Conservation (phyloP, 2,113 vertebrate genomes). For the Ondatra zibethicus region DNA sequence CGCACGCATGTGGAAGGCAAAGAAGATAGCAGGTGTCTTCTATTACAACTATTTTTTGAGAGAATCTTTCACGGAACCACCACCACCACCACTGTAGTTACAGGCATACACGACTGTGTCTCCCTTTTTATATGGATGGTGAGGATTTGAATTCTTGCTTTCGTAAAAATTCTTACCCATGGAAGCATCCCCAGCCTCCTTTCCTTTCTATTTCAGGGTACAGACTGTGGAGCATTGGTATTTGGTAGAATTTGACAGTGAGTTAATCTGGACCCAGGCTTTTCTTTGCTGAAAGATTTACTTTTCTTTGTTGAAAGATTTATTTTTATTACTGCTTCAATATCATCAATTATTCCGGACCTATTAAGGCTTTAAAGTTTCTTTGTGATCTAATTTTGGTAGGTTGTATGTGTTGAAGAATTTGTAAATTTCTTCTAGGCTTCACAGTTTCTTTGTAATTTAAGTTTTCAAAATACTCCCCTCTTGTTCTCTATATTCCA, state of each 20-base stretch:
- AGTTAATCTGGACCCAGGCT: not conserved
- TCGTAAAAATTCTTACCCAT: not conserved
- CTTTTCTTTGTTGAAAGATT: not conserved
- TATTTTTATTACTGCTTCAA: not conserved
- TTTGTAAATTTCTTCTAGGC: not conserved
- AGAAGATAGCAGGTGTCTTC: not conserved
- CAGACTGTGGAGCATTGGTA: not conserved
- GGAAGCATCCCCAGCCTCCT: not conserved
- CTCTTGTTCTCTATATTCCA: not conserved
- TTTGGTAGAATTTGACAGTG: not conserved
- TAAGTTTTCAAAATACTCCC: not conserved
- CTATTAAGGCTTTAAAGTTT: not conserved
- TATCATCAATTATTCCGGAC: not conserved
- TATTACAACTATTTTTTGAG: not conserved
- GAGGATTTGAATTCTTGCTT: not conserved
- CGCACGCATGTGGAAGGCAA: not conserved
- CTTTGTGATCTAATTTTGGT: not conserved
- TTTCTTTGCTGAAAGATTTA: not conserved
- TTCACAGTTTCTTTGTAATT: not conserved
- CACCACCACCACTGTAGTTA: not conserved
- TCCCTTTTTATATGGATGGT: not conserved
- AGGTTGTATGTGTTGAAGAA: not conserved
- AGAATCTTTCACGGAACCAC: not conserved
- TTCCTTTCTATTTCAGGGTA: not conserved
- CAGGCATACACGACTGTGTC: too few relatives aligned